A percentile compares a stretch with the other conserved stretches of the same genome.
These are phyloP conservation scores for Palythoa grandiflora DNA, from an alignment of 92 coral and sea anemone genomes.

Conservation along the genomic window DNA sequence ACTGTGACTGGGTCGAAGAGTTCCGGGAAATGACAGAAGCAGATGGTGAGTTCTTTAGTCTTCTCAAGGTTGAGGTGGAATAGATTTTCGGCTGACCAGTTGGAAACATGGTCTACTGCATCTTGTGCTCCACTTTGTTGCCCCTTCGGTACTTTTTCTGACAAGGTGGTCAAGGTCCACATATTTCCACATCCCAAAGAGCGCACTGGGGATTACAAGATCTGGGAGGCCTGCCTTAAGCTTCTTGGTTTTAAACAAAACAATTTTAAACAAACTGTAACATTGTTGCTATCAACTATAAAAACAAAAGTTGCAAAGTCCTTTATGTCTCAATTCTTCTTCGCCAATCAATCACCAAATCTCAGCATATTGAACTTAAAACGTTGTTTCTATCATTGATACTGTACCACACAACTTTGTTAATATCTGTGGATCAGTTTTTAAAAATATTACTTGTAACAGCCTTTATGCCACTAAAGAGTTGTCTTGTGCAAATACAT, in stretches of 20 bases:
- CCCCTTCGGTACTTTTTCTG: no score
- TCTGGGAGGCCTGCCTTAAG: slow-evolving; percentile 10
- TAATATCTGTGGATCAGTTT: slow-evolving; percentile 27
- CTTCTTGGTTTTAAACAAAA: slow-evolving; percentile 10
- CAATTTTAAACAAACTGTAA: slow-evolving; percentile 16
- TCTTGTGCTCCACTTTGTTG: no score
- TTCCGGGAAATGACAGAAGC: no score
- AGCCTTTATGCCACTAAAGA: slow-evolving; percentile 27
- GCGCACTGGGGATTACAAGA: background rate
- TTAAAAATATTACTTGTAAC: slow-evolving; percentile 17
- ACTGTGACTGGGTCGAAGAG: no score
- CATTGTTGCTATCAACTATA: slow-evolving; percentile 13
- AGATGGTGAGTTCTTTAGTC: no score
- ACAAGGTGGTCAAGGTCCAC: no score
- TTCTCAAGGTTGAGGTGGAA: no score
- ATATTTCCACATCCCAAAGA: no score
- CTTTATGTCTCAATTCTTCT: slow-evolving; percentile 7
- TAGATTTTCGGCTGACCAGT: no score
- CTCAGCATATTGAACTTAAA: slow-evolving; percentile 11
- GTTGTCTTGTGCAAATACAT: slow-evolving; percentile 23
- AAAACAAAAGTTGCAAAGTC: slow-evolving; percentile 12
- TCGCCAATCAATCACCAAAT: background rate
- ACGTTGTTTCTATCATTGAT: slow-evolving; percentile 17
- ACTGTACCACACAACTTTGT: slow-evolving; percentile 2
- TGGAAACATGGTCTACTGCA: no score